These are phyloP conservation scores for Bombus sibiricus DNA, from an alignment of 1,140 invertebrate genomes.

Conservation along the genomic window DNA sequence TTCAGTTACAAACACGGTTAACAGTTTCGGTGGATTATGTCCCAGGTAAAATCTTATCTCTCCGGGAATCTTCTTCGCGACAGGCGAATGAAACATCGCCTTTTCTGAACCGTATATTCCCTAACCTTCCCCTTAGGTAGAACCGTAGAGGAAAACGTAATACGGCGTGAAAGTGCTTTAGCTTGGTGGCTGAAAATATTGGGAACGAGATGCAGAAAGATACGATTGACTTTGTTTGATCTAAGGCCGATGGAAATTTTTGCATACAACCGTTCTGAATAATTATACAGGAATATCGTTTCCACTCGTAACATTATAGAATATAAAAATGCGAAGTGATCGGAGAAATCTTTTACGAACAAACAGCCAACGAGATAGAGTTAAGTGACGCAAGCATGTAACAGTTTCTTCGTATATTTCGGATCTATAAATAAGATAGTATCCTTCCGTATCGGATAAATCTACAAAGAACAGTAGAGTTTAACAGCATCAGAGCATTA, in stretches of 20 bases:
- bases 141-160: background rate
- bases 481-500: background rate
- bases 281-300: too few species aligned
- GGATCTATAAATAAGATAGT: background rate
- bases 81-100: slow-evolving; percentile 42
- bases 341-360: background rate
- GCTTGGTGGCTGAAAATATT: too few species aligned
- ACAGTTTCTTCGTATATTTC: background rate
- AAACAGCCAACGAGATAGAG: background rate
- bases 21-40: slow-evolving; percentile 35
- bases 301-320: background rate
- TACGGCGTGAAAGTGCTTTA: background rate
- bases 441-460: background rate
- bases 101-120: background rate
- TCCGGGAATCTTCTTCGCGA: background rate
- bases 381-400: background rate
- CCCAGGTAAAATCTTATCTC: slow-evolving; percentile 44
- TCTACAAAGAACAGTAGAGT: background rate
- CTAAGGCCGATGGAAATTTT: too few species aligned
- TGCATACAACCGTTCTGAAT: too few species aligned
- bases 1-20: slow-evolving; percentile 26
- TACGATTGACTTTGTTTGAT: too few species aligned
- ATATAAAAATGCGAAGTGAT: background rate
- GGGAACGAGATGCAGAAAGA: background rate
- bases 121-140: too few species aligned